Base-by-base conservation (phyloP, 1,140 invertebrate species). In the Drosophila nannoptera region DNA sequence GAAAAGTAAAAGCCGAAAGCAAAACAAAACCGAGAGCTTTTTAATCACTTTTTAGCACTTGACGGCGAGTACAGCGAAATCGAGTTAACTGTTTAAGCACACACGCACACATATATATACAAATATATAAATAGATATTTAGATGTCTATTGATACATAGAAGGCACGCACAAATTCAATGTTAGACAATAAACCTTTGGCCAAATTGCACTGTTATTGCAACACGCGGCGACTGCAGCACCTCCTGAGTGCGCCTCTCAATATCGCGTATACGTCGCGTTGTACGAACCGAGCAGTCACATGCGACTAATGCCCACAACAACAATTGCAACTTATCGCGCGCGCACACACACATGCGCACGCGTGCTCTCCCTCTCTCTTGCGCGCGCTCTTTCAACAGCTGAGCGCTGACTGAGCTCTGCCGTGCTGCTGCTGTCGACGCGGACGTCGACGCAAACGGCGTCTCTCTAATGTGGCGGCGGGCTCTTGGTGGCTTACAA, bases 181-280 rank as follows among this genome's bases (percentile, higher is more conserved):
- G 75, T 73, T 68, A 46, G 59, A 66, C 72, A 73, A 75, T 75
- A 78, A 82, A 83, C 78, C 74, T 82, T 78, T 82, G 78, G 38
- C 48, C 63, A 78, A 82, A 78, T 69, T 60, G 78, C 64, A 50
- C 14, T 53, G 40, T 58, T 46, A 56, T 69, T 72, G 46, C 46
- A 52, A 69, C 32, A 60, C 62, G 50, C 43, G 16, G 16, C 42
- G 46, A 67, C 45, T 55, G 61, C 43, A 54, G 33, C 45, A 55
- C 59, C 65, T 58, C 46, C 33, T 33, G 32, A 12, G 22, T 8
- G 11, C 42, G 31, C 31, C 32, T 7, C 29, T 56, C 59, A 73
- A 74, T 71, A 75, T 60, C 62, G 61, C 77, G 70, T 67, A 84
- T 81, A 84, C 81, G 81, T 53, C 77, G 71, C 54, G 77, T 78